phyloP scores from a whole-genome alignment of 2,113 vertebrate species.

The Nothoprocta pentlandii region DNA sequence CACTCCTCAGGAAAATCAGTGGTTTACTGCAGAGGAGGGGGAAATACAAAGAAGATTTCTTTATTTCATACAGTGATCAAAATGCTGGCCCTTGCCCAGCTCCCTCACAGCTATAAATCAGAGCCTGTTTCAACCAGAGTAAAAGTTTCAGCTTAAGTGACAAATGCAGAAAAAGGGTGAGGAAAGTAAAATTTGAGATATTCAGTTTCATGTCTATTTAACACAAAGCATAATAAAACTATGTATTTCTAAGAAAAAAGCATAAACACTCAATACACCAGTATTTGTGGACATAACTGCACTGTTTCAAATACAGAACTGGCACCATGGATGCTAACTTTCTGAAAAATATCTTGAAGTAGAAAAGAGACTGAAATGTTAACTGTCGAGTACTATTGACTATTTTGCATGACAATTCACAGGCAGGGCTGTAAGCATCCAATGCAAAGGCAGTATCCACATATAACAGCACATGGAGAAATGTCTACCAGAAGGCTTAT shows the following conservation, averaged over 20 bases:
- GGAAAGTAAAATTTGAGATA: neutral
- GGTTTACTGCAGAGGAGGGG: accelerated
- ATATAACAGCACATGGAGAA: neutral
- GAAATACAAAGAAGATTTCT: neutral
- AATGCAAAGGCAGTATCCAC: neutral
- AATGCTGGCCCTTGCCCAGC: neutral
- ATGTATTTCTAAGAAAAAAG: neutral
- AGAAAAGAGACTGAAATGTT: neutral
- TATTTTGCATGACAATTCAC: neutral
- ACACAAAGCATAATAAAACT: neutral
- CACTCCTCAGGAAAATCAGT: neutral
- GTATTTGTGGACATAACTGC: neutral
- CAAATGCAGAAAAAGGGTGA: neutral
- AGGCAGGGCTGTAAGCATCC: neutral
- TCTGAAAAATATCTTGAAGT: neutral
- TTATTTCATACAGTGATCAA: neutral
- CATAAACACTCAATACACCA: neutral
- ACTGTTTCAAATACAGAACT: neutral
- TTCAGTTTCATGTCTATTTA: neutral
- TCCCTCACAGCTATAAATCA: neutral
- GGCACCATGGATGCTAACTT: neutral
- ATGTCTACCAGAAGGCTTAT: neutral
- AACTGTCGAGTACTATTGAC: neutral
- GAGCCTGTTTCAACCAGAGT: neutral
- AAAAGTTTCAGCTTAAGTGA: neutral